Base-by-base conservation (phyloP, 2,797 vertebrate species). In the Thamnophis elegans region DNA sequence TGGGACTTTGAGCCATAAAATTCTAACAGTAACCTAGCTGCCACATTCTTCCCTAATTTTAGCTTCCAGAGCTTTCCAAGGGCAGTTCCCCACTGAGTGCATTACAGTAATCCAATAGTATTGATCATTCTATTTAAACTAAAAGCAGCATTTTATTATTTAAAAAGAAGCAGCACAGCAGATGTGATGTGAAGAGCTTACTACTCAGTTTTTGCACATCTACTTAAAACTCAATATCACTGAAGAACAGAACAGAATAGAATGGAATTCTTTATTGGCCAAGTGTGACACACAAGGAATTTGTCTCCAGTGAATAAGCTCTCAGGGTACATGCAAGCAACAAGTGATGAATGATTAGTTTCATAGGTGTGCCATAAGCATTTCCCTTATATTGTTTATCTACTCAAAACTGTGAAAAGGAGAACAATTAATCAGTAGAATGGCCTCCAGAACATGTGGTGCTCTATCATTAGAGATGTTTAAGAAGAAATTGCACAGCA, bases 1-100 rank as follows among this genome's bases (percentile, higher is more conserved):
- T 91, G 36, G 92, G 58, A 32, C 92, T 93, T 94, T 94, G 53
- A 87, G 56, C 82, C 36, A 82, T 47, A 47, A 82, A 82, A 25
- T 82, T 82, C 78, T 82, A 82, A 47, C 78, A 47, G 78, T 47
- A 47, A 82, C 22, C 42, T 47, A 82, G 78, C 78, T 82, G 78
- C 42, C 22, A 47, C 78, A 82, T 82, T 82, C 78, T 82, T 82
- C 42, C 78, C 36, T 82, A 82, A 82, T 82, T 82, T 82, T 82
- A 82, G 78, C 78, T 42, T 82, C 18, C 78, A 82, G 20, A 47
- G 36, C 78, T 82, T 82, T 82, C 78, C 78, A 82, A 25, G 36
- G 42, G 78, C 78, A 82, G 36, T 4, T 82, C 42, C 42, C 42
- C 78, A 25, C 22, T 25, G 42, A 47, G 42, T 82, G 36, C 78